Evolutionary conservation across 2,113 vertebrate species (phyloP), one percentile per base, ranked within the genome.

Genomic region (Cephalopterus ornatus): DNA sequence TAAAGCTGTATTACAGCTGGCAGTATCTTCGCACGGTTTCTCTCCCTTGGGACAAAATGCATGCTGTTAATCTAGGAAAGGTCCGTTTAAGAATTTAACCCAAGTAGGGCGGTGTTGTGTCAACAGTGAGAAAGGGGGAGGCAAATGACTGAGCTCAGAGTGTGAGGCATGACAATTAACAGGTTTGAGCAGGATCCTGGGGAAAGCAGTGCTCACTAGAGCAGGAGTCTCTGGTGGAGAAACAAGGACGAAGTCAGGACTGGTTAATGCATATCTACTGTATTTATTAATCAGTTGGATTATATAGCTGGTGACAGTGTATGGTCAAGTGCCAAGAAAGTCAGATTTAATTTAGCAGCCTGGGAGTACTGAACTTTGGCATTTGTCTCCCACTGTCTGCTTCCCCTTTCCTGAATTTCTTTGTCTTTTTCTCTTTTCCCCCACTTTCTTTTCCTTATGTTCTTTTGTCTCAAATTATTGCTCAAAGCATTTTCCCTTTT

Each of bases 251-350:
- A 88, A 96, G 92, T 96, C 95, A 97, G 85, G 80, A 93, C 75
- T 84, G 47, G 88, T 96, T 96, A 96, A 91, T 92, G 72, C 83
- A 71, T 86, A 94, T 92, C 93, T 94, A 56, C 85, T 94, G 72
- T 56, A 86, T 96, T 92, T 93, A 87, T 87, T 96, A 96, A 97
- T 96, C 85, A 93, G 37, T 83, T 5, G 28, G 93, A 93, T 94
- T 96, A 81, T 96, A 95, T 93, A 95, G 92, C 85, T 93, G 92
- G 88, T 96, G 96, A 97, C 93, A 94, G 95, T 96, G 89, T 93
- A 95, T 92, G 88, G 83, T 96, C 26, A 28, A 96, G 92, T 88
- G 93, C 95, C 95, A 97, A 27, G 76, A 89, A 96, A 97, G 95
- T 96, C 96, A 89, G 83, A 89, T 94, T 93, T 89, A 65, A 97